Base-by-base conservation (phyloP, 2,888 invertebrate genomes). In the Mythimna ferrago region DNA sequence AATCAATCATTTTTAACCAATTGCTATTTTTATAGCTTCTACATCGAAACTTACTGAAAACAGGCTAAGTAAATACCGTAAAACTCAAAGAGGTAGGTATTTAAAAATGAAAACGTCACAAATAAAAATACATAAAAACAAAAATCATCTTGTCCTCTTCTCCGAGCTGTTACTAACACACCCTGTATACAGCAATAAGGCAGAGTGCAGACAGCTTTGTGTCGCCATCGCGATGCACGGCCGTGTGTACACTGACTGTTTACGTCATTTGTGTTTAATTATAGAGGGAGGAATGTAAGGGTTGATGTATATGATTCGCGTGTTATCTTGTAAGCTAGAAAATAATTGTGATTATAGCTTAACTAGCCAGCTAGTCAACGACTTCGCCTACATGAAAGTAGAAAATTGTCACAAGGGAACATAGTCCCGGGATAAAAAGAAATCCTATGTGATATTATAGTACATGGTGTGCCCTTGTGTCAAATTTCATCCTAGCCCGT, bases 161-260 rank as follows among this genome's bases (percentile, higher is more conserved):
- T 35, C n/a, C 35, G n/a, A 21, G 26, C 41, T n/a, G 38, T 73
- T 79, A 26, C 74, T 51, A 63, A 54, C 82, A 70, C 89, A 88
- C 87, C 88, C 54, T 92, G 92, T 94, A 89, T 67, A 85, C 73
- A 85, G 91, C 94, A 95, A 95, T 95, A 95, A 93, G 93, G 94
- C 92, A 91, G 92, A 95, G 95, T 95, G 95, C 95, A 93, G 93
- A 92, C 92, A 76, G 92, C 93, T 93, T 94, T 94, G 93, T 94
- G 88, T 90, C 89, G 87, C 90, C 90, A 92, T 93, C 90, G 87
- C 92, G 92, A 93, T 92, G 91, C 88, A 86, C 81, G 80, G 75
- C 82, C 72, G 86, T 87, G 88, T 89, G 89, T 88, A 88, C 51
- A 56, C 89, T 77, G 86, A 60, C 81, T 81, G 74, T 78, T 89